Conservation (phyloP, 2,888 invertebrate species). For the Papilio protenor region DNA sequence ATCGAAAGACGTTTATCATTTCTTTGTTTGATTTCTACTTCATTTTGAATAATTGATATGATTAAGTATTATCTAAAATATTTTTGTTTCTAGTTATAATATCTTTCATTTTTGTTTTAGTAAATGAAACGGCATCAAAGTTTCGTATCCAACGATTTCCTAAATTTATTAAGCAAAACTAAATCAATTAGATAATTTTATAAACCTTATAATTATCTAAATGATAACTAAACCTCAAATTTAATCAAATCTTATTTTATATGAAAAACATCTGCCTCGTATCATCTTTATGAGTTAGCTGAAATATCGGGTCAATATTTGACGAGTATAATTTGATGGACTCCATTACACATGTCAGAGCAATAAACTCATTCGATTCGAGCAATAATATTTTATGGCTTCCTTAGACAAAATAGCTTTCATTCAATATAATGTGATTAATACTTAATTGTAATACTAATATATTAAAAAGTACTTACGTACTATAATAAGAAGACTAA, state of each 20-base stretch:
- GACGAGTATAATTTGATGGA: slow-evolving; percentile 1
- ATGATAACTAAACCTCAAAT: not conserved
- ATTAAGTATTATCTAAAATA: not conserved
- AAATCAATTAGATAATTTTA: not conserved
- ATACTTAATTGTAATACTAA: not conserved
- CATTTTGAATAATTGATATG: not conserved
- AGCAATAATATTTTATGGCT: not conserved
- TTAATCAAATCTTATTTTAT: not conserved
- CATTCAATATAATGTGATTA: not conserved
- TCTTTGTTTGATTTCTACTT: slow-evolving; percentile 37
- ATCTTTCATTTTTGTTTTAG: not conserved
- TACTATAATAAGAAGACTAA: not conserved
- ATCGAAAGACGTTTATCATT: slow-evolving; percentile 3
- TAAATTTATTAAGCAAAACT: not conserved
- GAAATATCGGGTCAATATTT: not conserved
- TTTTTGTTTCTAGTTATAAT: not conserved
- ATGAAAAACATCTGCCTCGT: not conserved
- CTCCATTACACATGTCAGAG: not conserved
- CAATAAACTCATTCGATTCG: not conserved
- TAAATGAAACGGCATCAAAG: not conserved
- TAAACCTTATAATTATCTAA: not conserved
- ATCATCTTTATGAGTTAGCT: not conserved
- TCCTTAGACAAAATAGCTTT: not conserved
- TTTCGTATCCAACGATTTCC: not conserved
- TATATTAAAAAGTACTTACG: no score